A percentile compares a stretch with the other conserved stretches of the same genome.
Evolutionary conservation across 1,140 invertebrate species (phyloP).

Genomic region (Zeugodacus cucurbitae): DNA sequence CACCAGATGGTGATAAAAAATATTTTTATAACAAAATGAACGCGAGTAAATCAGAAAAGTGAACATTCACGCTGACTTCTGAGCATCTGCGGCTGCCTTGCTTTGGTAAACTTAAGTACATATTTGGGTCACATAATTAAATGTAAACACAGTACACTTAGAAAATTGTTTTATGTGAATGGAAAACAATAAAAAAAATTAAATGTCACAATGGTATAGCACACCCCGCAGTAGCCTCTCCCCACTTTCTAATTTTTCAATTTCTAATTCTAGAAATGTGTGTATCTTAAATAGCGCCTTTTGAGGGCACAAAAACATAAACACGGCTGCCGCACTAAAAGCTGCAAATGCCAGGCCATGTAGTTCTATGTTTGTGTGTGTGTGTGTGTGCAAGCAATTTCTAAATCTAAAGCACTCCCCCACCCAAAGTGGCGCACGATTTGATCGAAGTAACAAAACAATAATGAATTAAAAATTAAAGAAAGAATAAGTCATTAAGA

Average conservation of each 20-base stretch:
- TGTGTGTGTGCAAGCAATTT: not conserved
- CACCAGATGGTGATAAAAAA: too few species aligned
- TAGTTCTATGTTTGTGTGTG: not conserved
- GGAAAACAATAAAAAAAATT: not conserved
- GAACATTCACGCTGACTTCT: too few species aligned
- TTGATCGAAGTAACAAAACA: not conserved
- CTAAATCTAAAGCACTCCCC: not conserved
- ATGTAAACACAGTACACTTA: not conserved
- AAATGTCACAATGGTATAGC: not conserved
- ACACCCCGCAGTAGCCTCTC: not conserved
- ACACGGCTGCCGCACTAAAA: constrained; percentile 1
- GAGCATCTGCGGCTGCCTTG: too few species aligned
- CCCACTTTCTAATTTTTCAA: not conserved
- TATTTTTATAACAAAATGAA: too few species aligned
- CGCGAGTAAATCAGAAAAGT: too few species aligned
- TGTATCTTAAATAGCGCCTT: constrained; percentile 11
- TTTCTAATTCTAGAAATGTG: not conserved
- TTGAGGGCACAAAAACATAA: constrained; percentile 33
- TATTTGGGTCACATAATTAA: constrained; percentile 39
- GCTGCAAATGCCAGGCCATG: not conserved
- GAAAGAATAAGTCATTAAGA: constrained; percentile 1
- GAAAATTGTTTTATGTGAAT: not conserved
- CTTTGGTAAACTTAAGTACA: not conserved
- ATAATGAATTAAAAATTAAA: constrained; percentile 30
- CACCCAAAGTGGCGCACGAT: not conserved